Evolutionary conservation across 2,888 invertebrate genomes (phyloP).

Genomic region (Crematogaster levior): DNA sequence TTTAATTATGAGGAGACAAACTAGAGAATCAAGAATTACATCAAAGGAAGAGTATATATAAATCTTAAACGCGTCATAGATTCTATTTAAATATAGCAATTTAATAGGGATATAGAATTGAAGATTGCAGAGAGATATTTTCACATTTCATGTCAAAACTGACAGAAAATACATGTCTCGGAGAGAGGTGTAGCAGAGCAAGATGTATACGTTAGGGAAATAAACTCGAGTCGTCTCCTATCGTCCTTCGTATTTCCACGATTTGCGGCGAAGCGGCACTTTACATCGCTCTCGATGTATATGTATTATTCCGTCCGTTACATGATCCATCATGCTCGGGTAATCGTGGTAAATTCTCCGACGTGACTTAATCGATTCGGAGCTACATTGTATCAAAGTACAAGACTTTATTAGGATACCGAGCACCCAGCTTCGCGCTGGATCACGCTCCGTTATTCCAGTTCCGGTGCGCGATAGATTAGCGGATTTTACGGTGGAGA

Average conservation of each 20-base stretch:
- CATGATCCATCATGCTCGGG: slow-evolving; percentile 10
- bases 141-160: not conserved
- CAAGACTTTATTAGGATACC: not conserved
- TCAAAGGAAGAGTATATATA: not conserved
- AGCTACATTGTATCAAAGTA: not conserved
- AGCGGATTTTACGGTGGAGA: not conserved
- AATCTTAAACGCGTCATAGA: not conserved
- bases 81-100: not conserved
- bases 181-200: not conserved
- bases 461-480: not conserved
- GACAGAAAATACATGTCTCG: not conserved
- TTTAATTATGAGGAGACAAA: not conserved
- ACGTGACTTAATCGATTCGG: slow-evolving; percentile 15
- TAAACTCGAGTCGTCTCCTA: slow-evolving; percentile 31
- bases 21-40: not conserved
- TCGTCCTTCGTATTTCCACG: slow-evolving; percentile 4
- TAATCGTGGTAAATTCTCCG: slow-evolving; percentile 30
- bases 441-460: not conserved
- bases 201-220: slow-evolving; percentile 5
- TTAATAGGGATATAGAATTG: not conserved
- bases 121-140: slow-evolving; percentile 12
- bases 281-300: not conserved
- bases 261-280: not conserved
- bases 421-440: not conserved
- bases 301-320: not conserved